Percentiles rank a stretch among this genome's conserved stretches.
Evolutionary conservation across 2,888 invertebrate genomes (phyloP).

Genomic region (Pomacea canaliculata): DNA sequence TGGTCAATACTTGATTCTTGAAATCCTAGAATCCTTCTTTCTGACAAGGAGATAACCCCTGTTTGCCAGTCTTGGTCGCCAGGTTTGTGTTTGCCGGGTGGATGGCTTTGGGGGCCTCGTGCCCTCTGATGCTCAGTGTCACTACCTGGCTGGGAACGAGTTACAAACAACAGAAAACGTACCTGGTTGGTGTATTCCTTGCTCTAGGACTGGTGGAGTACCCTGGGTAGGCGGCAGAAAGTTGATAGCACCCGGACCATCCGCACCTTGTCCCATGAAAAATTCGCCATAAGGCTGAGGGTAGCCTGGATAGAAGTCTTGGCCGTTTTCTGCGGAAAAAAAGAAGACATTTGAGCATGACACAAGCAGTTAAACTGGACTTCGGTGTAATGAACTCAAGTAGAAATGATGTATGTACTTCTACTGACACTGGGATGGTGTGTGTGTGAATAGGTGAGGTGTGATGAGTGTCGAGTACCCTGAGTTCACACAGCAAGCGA

Average conservation of each 20-base stretch:
- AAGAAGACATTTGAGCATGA: background rate
- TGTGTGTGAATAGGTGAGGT: background rate
- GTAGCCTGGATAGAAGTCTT: slow-evolving; percentile 35
- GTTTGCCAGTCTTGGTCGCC: too few relatives aligned
- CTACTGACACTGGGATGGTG: background rate
- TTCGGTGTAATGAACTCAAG: background rate
- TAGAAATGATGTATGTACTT: background rate
- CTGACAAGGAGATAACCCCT: too few relatives aligned
- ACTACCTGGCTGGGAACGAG: background rate
- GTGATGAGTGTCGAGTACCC: too few relatives aligned
- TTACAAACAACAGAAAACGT: background rate
- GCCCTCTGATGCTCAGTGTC: too few relatives aligned
- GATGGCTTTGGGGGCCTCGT: too few relatives aligned
- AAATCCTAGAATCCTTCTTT: too few relatives aligned
- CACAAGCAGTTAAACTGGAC: background rate
- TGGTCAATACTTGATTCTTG: too few relatives aligned
- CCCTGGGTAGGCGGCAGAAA: slow-evolving; percentile 37
- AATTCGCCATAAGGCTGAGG: slow-evolving; percentile 34
- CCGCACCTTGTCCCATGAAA: slow-evolving; percentile 35
- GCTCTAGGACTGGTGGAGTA: slow-evolving; percentile 35
- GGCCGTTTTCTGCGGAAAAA: slow-evolving; percentile 29
- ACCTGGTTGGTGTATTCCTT: slow-evolving; percentile 32
- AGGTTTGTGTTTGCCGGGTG: too few relatives aligned
- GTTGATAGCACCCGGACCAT: slow-evolving; percentile 29
- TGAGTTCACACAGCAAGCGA: too few relatives aligned